Evolutionary conservation across 2,113 vertebrate genomes (phyloP), one percentile per base, ranked within the genome.

Genomic region (Aptenodytes forsteri): DNA sequence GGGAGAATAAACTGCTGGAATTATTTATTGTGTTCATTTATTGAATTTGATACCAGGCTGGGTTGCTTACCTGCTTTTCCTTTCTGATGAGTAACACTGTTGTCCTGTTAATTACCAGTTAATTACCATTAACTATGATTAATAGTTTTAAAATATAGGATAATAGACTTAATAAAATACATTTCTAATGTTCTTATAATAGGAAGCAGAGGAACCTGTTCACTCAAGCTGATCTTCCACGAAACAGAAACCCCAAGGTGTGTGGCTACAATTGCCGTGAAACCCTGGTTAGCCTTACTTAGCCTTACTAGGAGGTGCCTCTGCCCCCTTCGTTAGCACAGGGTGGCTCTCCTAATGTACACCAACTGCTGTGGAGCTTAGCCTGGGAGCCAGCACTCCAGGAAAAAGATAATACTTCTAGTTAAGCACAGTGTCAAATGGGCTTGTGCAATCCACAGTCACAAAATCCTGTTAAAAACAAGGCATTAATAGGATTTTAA

Each of bases 401-500:
- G 66, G 77, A 44, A 75, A 79, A 83, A 95, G 46, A 30, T 10
- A 67, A 16, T 6, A 8, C n/a, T 87, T 65, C 83, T 59, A 56
- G 47, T 65, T 52, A 83, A 83, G 80, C 64, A 32, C n/a, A 5
- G 69, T 3, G 0, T 76, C 61, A 75, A 87, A 89, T 21, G 65
- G 38, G 69, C 59, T 96, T 71, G 23, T 87, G 80, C 90, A 56
- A 95, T 26, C 65, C 89, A 50, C 49, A 75, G 70, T 34, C 83
- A 64, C 77, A 75, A 91, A 92, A 95, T 38, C 87, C 75, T 61
- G 49, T 56, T 83, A 80, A 79, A 93, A 61, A 30, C 18, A 72
- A 93, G 87, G 54, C 30, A 26, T 76, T 95, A 85, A 80, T 17
- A 25, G 78, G 90, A 87, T 95, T 95, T 94, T n/a, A 3, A 80